Percentiles rank a stretch among this genome's conserved stretches.
Conservation (phyloP, 2,797 vertebrate species). For the Mus spretus region DNA sequence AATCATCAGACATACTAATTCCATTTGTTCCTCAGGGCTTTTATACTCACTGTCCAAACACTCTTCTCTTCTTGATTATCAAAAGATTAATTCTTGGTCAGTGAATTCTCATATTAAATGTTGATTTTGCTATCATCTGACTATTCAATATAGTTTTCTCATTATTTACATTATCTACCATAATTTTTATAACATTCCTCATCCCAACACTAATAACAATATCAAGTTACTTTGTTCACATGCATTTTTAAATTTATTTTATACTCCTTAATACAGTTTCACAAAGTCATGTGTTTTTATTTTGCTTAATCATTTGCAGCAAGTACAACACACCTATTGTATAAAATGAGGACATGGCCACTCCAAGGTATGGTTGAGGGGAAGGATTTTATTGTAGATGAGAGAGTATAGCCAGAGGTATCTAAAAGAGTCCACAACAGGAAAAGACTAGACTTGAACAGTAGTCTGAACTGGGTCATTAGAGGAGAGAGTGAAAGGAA, state of each 20-base stretch:
- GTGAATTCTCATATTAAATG: background rate
- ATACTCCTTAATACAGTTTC: background rate
- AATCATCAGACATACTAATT: background rate
- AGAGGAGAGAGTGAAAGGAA: background rate
- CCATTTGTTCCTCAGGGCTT: background rate
- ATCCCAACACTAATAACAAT: background rate
- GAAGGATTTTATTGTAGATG: background rate
- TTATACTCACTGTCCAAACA: background rate
- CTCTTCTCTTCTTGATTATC: background rate
- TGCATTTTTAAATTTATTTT: background rate
- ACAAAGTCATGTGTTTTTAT: background rate
- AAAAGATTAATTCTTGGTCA: background rate
- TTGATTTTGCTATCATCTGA: background rate
- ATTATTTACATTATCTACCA: background rate
- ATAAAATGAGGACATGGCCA: background rate
- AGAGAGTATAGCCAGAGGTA: background rate
- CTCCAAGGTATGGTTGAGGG: background rate
- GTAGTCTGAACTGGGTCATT: background rate
- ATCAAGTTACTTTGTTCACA: background rate
- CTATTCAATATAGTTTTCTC: background rate
- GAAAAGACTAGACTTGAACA: background rate
- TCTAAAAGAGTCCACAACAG: background rate
- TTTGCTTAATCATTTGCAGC: background rate
- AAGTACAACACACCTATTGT: background rate
- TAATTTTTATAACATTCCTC: background rate